These are phyloP conservation scores for Pseudochaenichthys georgianus DNA, from an alignment of 2,797 vertebrate species.

Conservation along the genomic window DNA sequence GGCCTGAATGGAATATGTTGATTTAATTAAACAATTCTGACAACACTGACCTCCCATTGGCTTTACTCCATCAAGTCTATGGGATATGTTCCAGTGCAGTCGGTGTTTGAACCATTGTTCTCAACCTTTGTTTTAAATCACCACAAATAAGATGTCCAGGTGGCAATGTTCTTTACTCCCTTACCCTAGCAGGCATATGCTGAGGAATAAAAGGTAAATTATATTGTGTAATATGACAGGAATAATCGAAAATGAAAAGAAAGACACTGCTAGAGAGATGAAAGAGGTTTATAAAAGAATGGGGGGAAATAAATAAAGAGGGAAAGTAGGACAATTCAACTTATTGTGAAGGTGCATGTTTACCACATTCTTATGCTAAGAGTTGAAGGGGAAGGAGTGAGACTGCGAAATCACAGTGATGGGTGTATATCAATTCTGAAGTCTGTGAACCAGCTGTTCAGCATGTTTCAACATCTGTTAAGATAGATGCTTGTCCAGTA, in stretches of 20 bases:
- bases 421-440: constrained; percentile 9
- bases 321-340: background rate
- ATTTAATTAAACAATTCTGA: background rate
- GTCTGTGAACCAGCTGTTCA: constrained; percentile 16
- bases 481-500: constrained; percentile 15
- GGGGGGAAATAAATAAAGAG: background rate
- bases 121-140: background rate
- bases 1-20: background rate
- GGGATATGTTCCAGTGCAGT: background rate
- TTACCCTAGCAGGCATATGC: background rate
- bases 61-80: background rate
- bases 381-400: background rate
- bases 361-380: background rate
- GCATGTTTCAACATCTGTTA: constrained; percentile 21
- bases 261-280: background rate
- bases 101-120: background rate
- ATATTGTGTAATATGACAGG: background rate
- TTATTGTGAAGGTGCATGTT: background rate
- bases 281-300: background rate
- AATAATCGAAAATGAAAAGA: background rate
- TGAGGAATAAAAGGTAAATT: background rate
- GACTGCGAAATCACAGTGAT: background rate
- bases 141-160: background rate
- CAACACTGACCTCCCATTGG: background rate
- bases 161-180: background rate